Conservation (phyloP, 2,888 invertebrate genomes). For the Dendrolimus houi region DNA sequence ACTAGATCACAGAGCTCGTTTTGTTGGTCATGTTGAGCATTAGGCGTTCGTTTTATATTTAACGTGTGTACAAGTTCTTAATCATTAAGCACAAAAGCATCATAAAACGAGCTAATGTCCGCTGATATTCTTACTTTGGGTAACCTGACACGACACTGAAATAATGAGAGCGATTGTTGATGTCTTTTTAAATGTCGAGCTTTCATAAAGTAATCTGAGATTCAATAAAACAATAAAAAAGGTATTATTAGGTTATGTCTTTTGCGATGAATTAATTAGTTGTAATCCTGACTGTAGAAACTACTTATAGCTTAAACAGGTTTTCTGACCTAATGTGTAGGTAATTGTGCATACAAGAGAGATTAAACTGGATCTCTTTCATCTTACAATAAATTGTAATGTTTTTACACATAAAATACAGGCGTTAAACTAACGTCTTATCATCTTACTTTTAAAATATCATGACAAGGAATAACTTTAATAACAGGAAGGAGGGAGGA, state of each 20-base stretch:
- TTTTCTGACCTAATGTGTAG: background rate
- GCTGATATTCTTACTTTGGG: constrained; percentile 27
- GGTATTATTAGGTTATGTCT: no score
- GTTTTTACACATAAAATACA: no score
- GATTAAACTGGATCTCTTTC: no score
- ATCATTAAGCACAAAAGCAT: constrained; percentile 4
- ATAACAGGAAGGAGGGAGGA: no score
- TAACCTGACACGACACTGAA: constrained; percentile 19
- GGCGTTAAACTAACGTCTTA: no score
- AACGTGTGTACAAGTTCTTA: background rate
- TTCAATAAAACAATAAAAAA: background rate
- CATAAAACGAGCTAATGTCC: constrained; percentile 45
- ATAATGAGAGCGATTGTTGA: background rate
- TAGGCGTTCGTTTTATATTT: background rate
- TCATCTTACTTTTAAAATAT: no score
- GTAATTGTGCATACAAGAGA: background rate
- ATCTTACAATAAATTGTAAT: no score
- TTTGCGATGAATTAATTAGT: no score
- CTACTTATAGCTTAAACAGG: background rate
- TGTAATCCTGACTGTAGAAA: no score
- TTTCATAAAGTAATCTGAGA: background rate
- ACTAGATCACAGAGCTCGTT: no score
- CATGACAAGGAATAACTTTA: no score
- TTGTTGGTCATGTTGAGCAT: no score
- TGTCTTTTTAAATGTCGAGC: background rate